These are phyloP conservation scores for Pteronura brasiliensis DNA, from an alignment of 2,113 vertebrate genomes.

Conservation along the genomic window DNA sequence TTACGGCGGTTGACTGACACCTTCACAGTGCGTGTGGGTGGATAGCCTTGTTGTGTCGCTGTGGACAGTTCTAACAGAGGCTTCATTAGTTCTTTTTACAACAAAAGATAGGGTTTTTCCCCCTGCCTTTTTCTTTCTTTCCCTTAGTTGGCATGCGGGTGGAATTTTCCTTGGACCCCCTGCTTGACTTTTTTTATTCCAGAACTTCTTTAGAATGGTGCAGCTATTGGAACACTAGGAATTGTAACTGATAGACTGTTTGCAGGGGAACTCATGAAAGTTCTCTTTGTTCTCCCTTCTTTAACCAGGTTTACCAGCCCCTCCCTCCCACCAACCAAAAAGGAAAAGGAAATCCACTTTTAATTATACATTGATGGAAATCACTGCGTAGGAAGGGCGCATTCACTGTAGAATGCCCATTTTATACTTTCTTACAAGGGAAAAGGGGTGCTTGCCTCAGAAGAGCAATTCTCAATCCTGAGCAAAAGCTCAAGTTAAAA, in stretches of 20 bases:
- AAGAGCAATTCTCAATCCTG: slow-evolving; percentile 57
- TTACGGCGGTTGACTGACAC: slow-evolving; percentile 77
- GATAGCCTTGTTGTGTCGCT: slow-evolving; percentile 81
- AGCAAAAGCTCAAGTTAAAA: slow-evolving; percentile 69
- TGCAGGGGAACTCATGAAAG: slow-evolving; percentile 85
- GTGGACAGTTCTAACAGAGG: slow-evolving; percentile 84
- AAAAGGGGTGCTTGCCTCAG: slow-evolving; percentile 70
- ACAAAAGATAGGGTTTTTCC: slow-evolving; percentile 82
- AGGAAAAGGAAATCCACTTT: slow-evolving; percentile 88
- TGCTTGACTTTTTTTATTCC: slow-evolving; percentile 85
- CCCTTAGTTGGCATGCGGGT: slow-evolving; percentile 83
- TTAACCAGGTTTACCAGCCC: slow-evolving; percentile 83
- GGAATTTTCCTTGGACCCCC: slow-evolving; percentile 85
- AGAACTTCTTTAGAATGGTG: slow-evolving; percentile 84
- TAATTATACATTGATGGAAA: slow-evolving; percentile 88
- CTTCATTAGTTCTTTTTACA: slow-evolving; percentile 88
- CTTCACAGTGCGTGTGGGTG: slow-evolving; percentile 84
- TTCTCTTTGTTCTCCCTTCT: slow-evolving; percentile 85
- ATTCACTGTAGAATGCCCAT: slow-evolving; percentile 82
- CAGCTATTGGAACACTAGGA: slow-evolving; percentile 84
- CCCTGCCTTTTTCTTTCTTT: slow-evolving; percentile 84
- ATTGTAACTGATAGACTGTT: slow-evolving; percentile 89
- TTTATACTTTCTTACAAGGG: slow-evolving; percentile 80
- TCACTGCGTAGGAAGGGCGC: slow-evolving; percentile 80
- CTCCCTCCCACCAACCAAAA: slow-evolving; percentile 78